Percentiles rank a stretch among this genome's conserved stretches.
Conservation (phyloP, 2,888 invertebrate genomes). For the Dryobota labecula region DNA sequence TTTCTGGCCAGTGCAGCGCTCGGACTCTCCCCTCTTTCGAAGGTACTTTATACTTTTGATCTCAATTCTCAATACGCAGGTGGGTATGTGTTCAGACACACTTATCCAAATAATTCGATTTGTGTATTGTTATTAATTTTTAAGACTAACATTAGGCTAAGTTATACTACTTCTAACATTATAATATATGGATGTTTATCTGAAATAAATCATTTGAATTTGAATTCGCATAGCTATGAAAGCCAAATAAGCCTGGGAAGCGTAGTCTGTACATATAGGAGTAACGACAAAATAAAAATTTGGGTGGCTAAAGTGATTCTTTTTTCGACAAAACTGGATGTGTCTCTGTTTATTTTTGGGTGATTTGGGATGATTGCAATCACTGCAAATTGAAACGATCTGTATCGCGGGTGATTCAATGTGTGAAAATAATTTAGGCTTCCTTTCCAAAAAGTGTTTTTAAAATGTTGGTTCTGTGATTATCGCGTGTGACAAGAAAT, state of each 20-base stretch:
- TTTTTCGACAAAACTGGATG: constrained; percentile 62
- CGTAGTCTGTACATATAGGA: constrained; percentile 41
- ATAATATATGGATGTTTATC: too few species aligned
- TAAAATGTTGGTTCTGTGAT: neutral
- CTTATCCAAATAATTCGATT: too few species aligned
- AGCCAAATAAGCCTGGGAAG: neutral
- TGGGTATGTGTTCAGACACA: too few species aligned
- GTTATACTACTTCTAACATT: too few species aligned
- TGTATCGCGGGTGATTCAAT: constrained; percentile 50
- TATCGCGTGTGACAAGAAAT: constrained; percentile 8
- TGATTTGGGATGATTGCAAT: constrained; percentile 59
- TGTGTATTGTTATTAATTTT: too few species aligned
- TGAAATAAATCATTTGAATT: too few species aligned
- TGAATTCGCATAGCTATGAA: too few species aligned
- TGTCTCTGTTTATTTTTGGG: constrained; percentile 67
- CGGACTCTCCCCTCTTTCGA: too few species aligned
- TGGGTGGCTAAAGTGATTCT: constrained; percentile 63
- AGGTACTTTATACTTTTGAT: too few species aligned
- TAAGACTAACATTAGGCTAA: too few species aligned
- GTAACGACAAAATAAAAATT: constrained; percentile 47
- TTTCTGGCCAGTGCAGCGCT: too few species aligned
- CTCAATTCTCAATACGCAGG: too few species aligned
- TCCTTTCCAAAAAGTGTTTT: constrained; percentile 6
- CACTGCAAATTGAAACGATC: constrained; percentile 59
- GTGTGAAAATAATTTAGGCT: constrained; percentile 40